A percentile compares a stretch with the other conserved stretches of the same genome.
Evolutionary conservation across 2,797 vertebrate species (phyloP).

Genomic region (Cyprinodon diabolis): DNA sequence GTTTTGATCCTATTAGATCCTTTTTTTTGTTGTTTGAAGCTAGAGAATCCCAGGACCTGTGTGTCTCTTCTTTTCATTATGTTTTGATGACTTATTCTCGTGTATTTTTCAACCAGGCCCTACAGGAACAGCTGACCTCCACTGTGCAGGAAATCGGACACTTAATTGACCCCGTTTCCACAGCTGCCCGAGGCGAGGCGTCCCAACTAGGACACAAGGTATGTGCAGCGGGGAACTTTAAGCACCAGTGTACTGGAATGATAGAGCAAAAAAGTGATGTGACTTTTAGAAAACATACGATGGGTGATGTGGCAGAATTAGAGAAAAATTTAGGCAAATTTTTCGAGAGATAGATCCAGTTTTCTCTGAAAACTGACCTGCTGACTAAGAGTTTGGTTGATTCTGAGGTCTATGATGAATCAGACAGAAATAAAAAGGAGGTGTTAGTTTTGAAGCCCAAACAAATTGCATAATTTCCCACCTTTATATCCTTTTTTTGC

Average conservation of each 20-base stretch:
- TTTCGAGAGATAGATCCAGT: not conserved
- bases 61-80: not conserved
- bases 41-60: not conserved
- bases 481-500: too few species aligned
- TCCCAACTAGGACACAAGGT: slow-evolving; percentile 98
- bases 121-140: slow-evolving; percentile 97
- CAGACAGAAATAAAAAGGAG: too few species aligned
- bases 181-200: slow-evolving; percentile 93
- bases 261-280: slow-evolving; percentile 25
- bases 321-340: not conserved
- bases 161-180: slow-evolving; percentile 95
- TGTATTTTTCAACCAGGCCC: slow-evolving; percentile 80
- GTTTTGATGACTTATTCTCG: slow-evolving; percentile 20
- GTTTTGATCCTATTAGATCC: not conserved
- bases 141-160: slow-evolving; percentile 97
- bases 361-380: too few species aligned
- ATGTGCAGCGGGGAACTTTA: slow-evolving; percentile 65
- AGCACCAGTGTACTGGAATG: slow-evolving; percentile 39
- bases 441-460: too few species aligned
- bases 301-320: not conserved
- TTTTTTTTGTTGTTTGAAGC: not conserved
- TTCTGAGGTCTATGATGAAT: too few species aligned
- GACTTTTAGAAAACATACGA: slow-evolving; percentile 14
- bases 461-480: too few species aligned
- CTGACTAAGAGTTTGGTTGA: too few species aligned